Conservation (phyloP, 2,113 vertebrate genomes). For the Sus scrofa region DNA sequence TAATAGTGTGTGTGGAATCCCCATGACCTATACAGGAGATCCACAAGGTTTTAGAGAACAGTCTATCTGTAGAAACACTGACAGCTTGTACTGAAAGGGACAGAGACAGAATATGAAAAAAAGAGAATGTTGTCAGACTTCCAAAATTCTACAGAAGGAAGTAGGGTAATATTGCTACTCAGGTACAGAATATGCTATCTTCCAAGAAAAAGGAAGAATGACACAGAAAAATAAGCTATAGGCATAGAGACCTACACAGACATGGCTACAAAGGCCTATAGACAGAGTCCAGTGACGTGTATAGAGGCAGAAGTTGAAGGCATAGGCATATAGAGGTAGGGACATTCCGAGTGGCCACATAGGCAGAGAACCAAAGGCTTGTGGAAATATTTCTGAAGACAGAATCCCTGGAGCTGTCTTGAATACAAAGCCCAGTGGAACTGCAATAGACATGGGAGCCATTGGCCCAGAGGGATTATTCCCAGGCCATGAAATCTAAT, state of each 20-base stretch:
- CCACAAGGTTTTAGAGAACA: neutral
- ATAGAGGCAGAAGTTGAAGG: too few species aligned
- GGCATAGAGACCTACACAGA: neutral
- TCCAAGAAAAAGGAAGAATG: neutral
- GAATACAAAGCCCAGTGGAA: neutral
- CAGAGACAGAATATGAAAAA: neutral
- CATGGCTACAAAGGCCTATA: neutral
- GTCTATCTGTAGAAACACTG: neutral
- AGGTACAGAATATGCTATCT: neutral
- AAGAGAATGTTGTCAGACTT: neutral
- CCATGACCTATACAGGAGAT: neutral
- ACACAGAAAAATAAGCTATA: neutral
- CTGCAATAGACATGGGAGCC: neutral
- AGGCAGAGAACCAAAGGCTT: neutral
- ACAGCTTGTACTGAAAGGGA: neutral
- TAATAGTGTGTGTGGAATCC: neutral
- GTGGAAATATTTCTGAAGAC: neutral
- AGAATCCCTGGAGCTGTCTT: neutral
- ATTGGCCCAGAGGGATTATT: neutral
- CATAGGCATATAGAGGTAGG: neutral
- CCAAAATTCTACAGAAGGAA: neutral
- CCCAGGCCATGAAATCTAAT: neutral
- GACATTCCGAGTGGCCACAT: neutral
- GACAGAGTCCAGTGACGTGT: rapidly evolving
- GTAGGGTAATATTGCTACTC: neutral